Percentiles rank a stretch among this genome's conserved stretches.
phyloP scores from a whole-genome alignment of 2,888 invertebrate genomes.

The Melieria crassipennis region DNA sequence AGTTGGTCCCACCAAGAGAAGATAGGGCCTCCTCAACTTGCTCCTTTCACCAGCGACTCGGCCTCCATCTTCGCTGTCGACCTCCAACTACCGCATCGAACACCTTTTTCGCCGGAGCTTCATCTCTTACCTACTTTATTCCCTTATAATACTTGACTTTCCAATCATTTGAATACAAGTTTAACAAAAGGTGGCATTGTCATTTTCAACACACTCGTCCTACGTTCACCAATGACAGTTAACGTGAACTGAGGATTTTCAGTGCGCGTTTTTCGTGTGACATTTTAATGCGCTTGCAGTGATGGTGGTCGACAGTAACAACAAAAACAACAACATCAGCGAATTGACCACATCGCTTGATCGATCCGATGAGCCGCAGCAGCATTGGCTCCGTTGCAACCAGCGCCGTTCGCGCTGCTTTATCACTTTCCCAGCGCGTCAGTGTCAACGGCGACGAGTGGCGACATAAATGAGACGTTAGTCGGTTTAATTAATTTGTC shows the following conservation, averaged over 20 bases:
- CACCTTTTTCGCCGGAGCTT: too few species aligned
- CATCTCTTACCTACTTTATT: too few species aligned
- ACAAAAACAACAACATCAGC: background rate
- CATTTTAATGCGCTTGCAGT: slow-evolving; percentile 33
- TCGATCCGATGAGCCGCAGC: background rate
- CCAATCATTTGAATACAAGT: too few species aligned
- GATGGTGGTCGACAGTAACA: slow-evolving; percentile 18
- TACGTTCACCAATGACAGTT: slow-evolving; percentile 13
- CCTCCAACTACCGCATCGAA: too few species aligned
- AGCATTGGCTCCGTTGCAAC: background rate
- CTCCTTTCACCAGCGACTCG: too few species aligned
- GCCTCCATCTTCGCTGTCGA: too few species aligned
- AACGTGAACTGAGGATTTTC: slow-evolving; percentile 28
- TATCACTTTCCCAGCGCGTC: slow-evolving; percentile 24
- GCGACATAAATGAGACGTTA: slow-evolving; percentile 34
- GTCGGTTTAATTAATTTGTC: slow-evolving; percentile 32
- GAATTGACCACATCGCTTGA: background rate
- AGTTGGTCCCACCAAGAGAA: too few species aligned
- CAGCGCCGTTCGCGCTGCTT: background rate
- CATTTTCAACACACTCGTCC: slow-evolving; percentile 8
- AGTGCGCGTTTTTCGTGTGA: slow-evolving; percentile 17
- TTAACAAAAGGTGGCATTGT: too few species aligned
- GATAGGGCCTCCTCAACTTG: too few species aligned
- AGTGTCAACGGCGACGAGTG: slow-evolving; percentile 29
- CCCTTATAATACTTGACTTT: too few species aligned